Percentiles rank a stretch among this genome's conserved stretches.
These are phyloP conservation scores for Nomada hirtipes DNA, from an alignment of 2,888 invertebrate species.

Conservation along the genomic window DNA sequence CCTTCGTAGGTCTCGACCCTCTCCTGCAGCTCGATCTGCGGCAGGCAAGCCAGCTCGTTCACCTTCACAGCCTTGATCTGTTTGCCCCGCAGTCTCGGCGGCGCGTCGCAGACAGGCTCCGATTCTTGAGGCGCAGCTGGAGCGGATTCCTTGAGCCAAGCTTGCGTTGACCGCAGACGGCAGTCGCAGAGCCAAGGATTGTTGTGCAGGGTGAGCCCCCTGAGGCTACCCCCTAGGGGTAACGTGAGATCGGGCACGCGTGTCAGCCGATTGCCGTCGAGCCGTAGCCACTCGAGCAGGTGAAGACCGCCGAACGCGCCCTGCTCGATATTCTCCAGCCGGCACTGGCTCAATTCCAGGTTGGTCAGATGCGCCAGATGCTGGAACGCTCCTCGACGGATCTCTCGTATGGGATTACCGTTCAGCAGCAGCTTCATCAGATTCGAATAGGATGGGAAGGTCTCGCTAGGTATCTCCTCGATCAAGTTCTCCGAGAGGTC, in stretches of 20 bases:
- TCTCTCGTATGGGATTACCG: slow-evolving; percentile 91
- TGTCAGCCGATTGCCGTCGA: slow-evolving; percentile 92
- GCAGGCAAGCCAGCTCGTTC: slow-evolving; percentile 92
- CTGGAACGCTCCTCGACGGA: slow-evolving; percentile 90
- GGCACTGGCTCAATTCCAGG: slow-evolving; percentile 93
- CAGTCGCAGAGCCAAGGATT: slow-evolving; percentile 97
- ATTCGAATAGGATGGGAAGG: slow-evolving; percentile 91
- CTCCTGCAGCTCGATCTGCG: slow-evolving; percentile 91
- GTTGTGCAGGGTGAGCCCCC: slow-evolving; percentile 92
- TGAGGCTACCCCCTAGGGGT: slow-evolving; percentile 89
- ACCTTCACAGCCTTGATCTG: slow-evolving; percentile 89
- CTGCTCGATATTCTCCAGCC: slow-evolving; percentile 90
- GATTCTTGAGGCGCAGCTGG: slow-evolving; percentile 91
- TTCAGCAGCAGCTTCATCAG: slow-evolving; percentile 93
- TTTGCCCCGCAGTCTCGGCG: slow-evolving; percentile 88
- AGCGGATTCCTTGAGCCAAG: slow-evolving; percentile 89
- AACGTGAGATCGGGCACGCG: slow-evolving; percentile 85
- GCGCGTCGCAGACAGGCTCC: slow-evolving; percentile 91
- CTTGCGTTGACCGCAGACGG: slow-evolving; percentile 90
- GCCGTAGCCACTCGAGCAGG: slow-evolving; percentile 92
- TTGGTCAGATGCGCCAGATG: slow-evolving; percentile 91
- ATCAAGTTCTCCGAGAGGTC: slow-evolving; percentile 94
- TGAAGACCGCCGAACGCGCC: slow-evolving; percentile 93
- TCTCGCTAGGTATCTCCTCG: slow-evolving; percentile 91
- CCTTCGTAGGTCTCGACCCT: slow-evolving; percentile 92